These are phyloP conservation scores for Ceratosolen fusciceps DNA, from an alignment of 1,140 invertebrate genomes.

Conservation along the genomic window DNA sequence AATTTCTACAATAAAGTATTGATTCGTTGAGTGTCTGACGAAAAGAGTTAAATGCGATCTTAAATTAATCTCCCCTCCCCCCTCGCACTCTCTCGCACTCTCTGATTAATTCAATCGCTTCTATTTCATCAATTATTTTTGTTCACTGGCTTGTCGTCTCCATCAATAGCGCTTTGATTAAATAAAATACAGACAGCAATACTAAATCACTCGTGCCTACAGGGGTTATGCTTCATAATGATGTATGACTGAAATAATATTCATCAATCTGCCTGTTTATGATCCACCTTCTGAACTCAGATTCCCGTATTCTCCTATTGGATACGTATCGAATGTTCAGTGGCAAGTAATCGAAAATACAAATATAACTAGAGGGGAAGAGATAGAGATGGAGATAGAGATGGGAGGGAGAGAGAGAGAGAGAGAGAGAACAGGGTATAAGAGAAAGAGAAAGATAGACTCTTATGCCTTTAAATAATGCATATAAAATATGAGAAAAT, in stretches of 20 bases:
- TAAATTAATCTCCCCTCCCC: too few species aligned
- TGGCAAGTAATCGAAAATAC: too few species aligned
- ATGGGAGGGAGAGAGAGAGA: not conserved
- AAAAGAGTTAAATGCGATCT: too few species aligned
- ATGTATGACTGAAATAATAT: slow-evolving; percentile 46
- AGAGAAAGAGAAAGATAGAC: too few species aligned
- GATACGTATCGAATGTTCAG: not conserved
- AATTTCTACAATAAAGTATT: too few species aligned
- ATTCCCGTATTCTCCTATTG: not conserved
- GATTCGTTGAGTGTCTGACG: too few species aligned
- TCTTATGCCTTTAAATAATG: too few species aligned
- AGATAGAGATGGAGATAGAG: not conserved
- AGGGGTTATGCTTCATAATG: slow-evolving; percentile 49
- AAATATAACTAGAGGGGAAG: not conserved
- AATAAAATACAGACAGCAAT: slow-evolving; percentile 47
- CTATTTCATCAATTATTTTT: not conserved
- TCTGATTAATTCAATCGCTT: too few species aligned
- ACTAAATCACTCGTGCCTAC: slow-evolving; percentile 44
- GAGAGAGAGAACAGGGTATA: not conserved
- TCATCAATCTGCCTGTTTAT: slow-evolving; percentile 40
- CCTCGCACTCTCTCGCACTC: too few species aligned
- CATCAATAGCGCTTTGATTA: slow-evolving; percentile 51
- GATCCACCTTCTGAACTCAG: not conserved
- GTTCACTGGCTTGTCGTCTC: not conserved
- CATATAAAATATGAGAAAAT: too few species aligned